These are phyloP conservation scores for Clarias platycephalus DNA, from an alignment of 2,797 vertebrate genomes.

Conservation along the genomic window DNA sequence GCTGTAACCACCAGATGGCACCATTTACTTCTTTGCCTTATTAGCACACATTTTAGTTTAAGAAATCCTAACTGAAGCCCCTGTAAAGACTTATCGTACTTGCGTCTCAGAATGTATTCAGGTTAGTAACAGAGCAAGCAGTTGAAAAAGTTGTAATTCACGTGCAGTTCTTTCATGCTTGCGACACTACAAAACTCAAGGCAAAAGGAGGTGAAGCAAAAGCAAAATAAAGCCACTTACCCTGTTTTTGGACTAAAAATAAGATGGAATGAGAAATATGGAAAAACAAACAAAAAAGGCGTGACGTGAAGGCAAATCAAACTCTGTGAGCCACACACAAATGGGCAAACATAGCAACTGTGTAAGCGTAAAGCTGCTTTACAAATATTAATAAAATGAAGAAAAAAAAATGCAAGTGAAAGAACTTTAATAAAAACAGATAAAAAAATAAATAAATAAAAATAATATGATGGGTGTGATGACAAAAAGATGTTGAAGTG, in stretches of 20 bases:
- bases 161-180: slow-evolving; percentile 37
- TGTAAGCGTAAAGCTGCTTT: background rate
- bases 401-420: background rate
- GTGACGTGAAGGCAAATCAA: slow-evolving; percentile 54
- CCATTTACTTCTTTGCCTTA: background rate
- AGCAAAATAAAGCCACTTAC: slow-evolving; percentile 78
- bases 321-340: background rate
- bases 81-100: no score
- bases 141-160: slow-evolving; percentile 42
- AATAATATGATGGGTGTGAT: background rate
- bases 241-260: slow-evolving; percentile 82
- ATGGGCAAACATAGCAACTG: background rate
- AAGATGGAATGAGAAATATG: slow-evolving; percentile 69
- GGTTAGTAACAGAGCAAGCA: slow-evolving; percentile 69
- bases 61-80: no score
- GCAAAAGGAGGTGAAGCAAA: slow-evolving; percentile 59
- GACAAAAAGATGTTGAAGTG: background rate
- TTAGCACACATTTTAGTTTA: background rate
- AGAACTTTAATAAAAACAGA: background rate
- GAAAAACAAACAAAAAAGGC: slow-evolving; percentile 47
- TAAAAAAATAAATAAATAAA: background rate
- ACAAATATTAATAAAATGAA: background rate
- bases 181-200: slow-evolving; percentile 27
- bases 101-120: slow-evolving; percentile 55
- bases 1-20: slow-evolving; percentile 7